Conservation (phyloP, 1,140 invertebrate genomes). For the Anastrepha ludens region DNA sequence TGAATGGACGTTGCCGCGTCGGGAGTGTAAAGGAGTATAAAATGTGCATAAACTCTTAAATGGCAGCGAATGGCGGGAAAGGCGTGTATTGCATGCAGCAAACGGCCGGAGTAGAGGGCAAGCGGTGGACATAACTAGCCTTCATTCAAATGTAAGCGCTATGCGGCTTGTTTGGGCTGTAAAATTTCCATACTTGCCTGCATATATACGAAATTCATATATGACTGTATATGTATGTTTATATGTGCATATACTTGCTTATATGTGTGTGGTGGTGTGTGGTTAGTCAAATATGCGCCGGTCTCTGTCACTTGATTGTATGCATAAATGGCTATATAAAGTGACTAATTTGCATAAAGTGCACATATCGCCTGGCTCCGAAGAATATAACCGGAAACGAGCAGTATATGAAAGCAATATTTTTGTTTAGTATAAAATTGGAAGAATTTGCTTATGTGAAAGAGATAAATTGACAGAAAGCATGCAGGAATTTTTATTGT, state of each 20-base stretch:
- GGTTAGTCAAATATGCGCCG: background rate
- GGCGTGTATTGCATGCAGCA: background rate
- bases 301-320: background rate
- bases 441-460: background rate
- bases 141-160: background rate
- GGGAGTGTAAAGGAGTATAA: background rate
- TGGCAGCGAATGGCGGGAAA: background rate
- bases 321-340: slow-evolving; percentile 28
- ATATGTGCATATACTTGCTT: background rate
- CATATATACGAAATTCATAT: background rate
- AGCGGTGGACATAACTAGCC: background rate
- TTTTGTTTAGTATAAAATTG: background rate
- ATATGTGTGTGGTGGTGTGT: background rate
- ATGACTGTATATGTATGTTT: background rate
- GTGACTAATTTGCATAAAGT: slow-evolving; percentile 33
- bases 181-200: background rate
- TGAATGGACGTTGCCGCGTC: background rate
- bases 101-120: background rate
- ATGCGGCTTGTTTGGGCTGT: background rate
- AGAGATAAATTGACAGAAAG: background rate
- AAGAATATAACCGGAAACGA: background rate
- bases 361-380: background rate
- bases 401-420: background rate
- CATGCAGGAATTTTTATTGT: background rate
- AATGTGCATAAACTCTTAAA: background rate